Conservation (phyloP, 2,888 invertebrate species). For the Tryphoninae sp. region DNA sequence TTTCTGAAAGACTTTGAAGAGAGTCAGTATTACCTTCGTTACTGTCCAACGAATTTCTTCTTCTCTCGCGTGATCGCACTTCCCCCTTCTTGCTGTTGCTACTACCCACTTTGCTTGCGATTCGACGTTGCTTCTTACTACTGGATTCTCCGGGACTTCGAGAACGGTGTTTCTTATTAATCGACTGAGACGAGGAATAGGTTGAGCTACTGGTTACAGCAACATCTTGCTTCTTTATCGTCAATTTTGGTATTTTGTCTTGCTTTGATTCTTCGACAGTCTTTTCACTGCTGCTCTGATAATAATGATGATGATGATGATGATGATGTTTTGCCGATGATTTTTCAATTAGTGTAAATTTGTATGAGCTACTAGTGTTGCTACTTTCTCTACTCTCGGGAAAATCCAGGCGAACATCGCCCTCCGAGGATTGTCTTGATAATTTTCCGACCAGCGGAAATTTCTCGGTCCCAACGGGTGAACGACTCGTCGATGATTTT, state of each 20-base stretch:
- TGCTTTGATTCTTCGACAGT: constrained; percentile 41
- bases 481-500: constrained; percentile 48
- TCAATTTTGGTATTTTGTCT: constrained; percentile 70
- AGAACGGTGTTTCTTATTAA: constrained; percentile 26
- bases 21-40: constrained; percentile 54
- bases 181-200: constrained; percentile 31
- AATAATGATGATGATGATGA: constrained; percentile 10
- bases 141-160: constrained; percentile 37
- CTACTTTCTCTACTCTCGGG: constrained; percentile 40
- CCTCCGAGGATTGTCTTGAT: constrained; percentile 50
- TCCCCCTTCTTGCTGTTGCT: constrained; percentile 40
- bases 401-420: constrained; percentile 20
- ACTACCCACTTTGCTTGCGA: constrained; percentile 7
- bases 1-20: constrained; percentile 68
- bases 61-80: constrained; percentile 43
- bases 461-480: constrained; percentile 47
- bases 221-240: constrained; percentile 69
- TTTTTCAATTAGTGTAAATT: constrained; percentile 51
- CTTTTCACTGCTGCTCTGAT: constrained; percentile 34
- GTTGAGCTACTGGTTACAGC: constrained; percentile 6
- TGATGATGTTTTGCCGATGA: constrained; percentile 28
- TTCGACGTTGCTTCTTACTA: constrained; percentile 25
- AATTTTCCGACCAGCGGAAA: constrained; percentile 50
- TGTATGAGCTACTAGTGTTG: constrained; percentile 37
- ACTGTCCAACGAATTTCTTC: constrained; percentile 24